A percentile compares a stretch with the other conserved stretches of the same genome.
Evolutionary conservation across 2,797 vertebrate species (phyloP).

Genomic region (Macropus fuliginosus): DNA sequence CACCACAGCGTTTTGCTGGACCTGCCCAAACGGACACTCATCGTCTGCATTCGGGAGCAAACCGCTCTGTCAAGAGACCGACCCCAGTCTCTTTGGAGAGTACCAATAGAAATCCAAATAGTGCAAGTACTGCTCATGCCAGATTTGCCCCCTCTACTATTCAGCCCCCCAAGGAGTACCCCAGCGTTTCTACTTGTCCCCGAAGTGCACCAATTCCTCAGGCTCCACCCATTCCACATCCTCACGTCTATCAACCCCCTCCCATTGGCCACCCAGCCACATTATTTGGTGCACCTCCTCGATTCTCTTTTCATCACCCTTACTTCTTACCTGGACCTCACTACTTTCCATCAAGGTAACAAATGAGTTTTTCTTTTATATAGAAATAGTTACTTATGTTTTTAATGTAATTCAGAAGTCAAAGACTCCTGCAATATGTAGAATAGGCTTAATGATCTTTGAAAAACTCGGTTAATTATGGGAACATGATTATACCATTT

Average conservation of each 20-base stretch:
- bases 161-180: conserved; percentile 79
- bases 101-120: conserved; percentile 78
- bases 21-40: conserved; percentile 78
- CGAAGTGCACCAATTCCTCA: conserved; percentile 79
- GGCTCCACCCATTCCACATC: conserved; percentile 74
- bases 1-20: conserved; percentile 78
- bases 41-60: conserved; percentile 72
- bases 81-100: conserved; percentile 79
- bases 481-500: not conserved
- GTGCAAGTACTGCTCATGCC: conserved; percentile 74
- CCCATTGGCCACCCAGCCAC: conserved; percentile 74
- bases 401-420: not conserved
- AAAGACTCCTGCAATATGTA: not conserved
- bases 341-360: conserved; percentile 87
- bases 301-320: conserved; percentile 81
- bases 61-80: conserved; percentile 77
- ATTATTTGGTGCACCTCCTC: conserved; percentile 79
- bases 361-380: conserved; percentile 50
- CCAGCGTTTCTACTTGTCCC: conserved; percentile 76
- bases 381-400: conserved; percentile 17
- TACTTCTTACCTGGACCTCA: conserved; percentile 82
- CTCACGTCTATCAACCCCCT: conserved; percentile 79
- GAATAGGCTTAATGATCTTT: not conserved
- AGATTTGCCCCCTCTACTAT: conserved; percentile 80
- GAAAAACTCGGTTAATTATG: conserved; percentile 8